These are phyloP conservation scores for Euclidia mi DNA, from an alignment of 2,888 invertebrate species.

Conservation along the genomic window DNA sequence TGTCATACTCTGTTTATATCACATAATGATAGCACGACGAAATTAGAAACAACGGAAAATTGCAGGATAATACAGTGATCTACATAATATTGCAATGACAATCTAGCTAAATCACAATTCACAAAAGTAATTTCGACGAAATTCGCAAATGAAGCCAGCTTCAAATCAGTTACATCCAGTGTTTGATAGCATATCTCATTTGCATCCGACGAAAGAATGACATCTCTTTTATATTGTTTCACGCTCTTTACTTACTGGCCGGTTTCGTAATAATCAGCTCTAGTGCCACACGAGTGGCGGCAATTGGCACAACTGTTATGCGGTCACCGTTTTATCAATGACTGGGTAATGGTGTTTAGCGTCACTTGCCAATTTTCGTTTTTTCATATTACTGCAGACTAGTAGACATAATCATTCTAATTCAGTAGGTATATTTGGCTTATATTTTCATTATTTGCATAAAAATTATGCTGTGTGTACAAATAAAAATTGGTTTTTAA, in stretches of 20 bases:
- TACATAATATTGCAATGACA: conserved; percentile 6
- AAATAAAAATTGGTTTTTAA: conserved; percentile 9
- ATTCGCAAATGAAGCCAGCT: too few species aligned
- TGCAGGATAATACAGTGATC: background rate
- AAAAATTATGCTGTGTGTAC: background rate
- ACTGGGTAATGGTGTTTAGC: conserved; percentile 42
- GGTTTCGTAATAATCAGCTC: conserved; percentile 58
- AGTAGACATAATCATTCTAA: too few species aligned
- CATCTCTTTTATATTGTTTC: conserved; percentile 36
- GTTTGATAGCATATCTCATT: conserved; percentile 28
- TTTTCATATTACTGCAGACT: too few species aligned
- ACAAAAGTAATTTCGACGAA: background rate
- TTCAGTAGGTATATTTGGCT: background rate
- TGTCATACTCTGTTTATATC: too few species aligned
- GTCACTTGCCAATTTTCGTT: conserved; percentile 36
- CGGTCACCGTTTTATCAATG: conserved; percentile 68
- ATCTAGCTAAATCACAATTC: too few species aligned
- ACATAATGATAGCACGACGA: too few species aligned
- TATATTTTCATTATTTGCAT: too few species aligned
- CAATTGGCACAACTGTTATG: conserved; percentile 69
- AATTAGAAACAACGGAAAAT: too few species aligned
- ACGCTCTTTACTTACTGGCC: conserved; percentile 37
- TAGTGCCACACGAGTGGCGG: conserved; percentile 53
- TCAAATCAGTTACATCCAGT: conserved; percentile 12
- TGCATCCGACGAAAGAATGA: conserved; percentile 21